Conservation (phyloP, 2,888 invertebrate genomes). For the Lysandra bellargus region DNA sequence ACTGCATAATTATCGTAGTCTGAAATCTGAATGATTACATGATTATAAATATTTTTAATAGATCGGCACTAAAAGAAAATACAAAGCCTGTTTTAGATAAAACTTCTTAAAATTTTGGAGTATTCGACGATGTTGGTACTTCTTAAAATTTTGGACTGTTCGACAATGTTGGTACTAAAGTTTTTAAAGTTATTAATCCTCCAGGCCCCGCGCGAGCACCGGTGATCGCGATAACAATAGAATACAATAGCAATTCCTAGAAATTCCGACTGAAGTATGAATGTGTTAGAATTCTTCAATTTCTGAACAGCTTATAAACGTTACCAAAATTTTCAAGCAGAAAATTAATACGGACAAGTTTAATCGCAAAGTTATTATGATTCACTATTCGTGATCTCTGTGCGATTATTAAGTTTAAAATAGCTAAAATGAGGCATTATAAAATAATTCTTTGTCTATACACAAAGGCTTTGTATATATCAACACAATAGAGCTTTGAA, state of each 20-base stretch:
- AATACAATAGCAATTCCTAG: too few relatives aligned
- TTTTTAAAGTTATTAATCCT: too few relatives aligned
- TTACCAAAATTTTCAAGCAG: neutral
- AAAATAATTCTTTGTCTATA: neutral
- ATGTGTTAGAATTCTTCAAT: neutral
- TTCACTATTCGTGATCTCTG: neutral
- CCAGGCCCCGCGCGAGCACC: too few relatives aligned
- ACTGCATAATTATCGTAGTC: neutral
- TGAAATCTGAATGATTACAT: neutral
- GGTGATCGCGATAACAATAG: too few relatives aligned
- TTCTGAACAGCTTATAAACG: neutral
- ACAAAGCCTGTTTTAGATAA: neutral
- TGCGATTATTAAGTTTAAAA: neutral
- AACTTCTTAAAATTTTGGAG: neutral
- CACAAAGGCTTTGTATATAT: neutral
- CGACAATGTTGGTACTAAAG: too few relatives aligned
- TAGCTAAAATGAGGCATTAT: neutral
- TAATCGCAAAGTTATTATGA: neutral
- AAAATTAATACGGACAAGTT: neutral
- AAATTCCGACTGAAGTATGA: too few relatives aligned
- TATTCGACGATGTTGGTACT: too few relatives aligned
- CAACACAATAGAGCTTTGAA: constrained; percentile 1
- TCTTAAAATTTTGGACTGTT: neutral
- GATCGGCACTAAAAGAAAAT: neutral
- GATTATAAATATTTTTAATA: neutral